Evolutionary conservation across 2,888 invertebrate genomes (phyloP).

Genomic region (Taenaris catops): DNA sequence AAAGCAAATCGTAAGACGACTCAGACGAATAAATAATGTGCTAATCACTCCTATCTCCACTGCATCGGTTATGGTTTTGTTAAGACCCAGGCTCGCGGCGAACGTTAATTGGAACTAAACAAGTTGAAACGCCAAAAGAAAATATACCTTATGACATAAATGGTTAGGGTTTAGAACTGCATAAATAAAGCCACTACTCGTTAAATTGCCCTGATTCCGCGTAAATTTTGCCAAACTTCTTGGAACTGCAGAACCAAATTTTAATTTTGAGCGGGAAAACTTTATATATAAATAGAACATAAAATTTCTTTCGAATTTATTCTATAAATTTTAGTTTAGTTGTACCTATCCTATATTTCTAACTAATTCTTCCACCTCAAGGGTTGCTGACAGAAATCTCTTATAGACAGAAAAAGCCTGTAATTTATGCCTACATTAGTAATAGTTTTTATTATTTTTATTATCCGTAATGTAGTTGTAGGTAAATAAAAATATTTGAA

Average conservation of each 20-base stretch:
- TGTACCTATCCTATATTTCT: too few species aligned
- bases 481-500: too few species aligned
- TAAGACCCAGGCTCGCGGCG: constrained; percentile 9
- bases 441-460: too few species aligned
- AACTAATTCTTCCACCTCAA: too few species aligned
- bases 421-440: too few species aligned
- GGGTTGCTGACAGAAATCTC: too few species aligned
- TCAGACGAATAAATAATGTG: constrained; percentile 13
- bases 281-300: too few species aligned
- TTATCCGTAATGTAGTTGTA: too few species aligned
- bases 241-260: constrained; percentile 6
- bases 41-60: constrained; percentile 16
- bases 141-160: not conserved
- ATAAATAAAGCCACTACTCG: not conserved
- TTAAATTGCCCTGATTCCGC: not conserved
- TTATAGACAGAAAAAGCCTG: too few species aligned
- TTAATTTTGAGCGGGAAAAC: constrained; percentile 7
- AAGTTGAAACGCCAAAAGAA: not conserved
- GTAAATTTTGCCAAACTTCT: constrained; percentile 1
- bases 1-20: constrained; percentile 6
- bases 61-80: constrained; percentile 17
- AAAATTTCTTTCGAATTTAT: too few species aligned
- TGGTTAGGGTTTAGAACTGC: not conserved
- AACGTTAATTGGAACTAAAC: constrained; percentile 11
- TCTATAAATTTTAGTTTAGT: too few species aligned